Conservation (phyloP, 1,140 invertebrate species). For the Trichoplusia ni region DNA sequence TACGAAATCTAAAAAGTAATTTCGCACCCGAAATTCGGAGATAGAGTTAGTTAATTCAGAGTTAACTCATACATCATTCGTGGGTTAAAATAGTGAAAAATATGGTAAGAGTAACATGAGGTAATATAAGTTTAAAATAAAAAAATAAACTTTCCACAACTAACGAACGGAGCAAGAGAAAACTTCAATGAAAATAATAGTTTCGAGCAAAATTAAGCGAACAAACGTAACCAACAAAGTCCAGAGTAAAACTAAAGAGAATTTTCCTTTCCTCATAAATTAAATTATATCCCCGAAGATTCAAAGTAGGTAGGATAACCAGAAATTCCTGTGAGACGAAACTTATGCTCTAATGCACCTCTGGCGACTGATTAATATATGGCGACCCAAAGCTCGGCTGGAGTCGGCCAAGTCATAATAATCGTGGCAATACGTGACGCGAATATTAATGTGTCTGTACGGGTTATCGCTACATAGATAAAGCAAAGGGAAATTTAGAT, state of each 20-base stretch:
- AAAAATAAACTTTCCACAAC: too few species aligned
- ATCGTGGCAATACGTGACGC: constrained; percentile 14
- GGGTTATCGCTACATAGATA: constrained; percentile 24
- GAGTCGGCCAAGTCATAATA: constrained; percentile 8
- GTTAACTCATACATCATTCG: too few species aligned
- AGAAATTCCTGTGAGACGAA: constrained; percentile 10
- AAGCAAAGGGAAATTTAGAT: constrained; percentile 6
- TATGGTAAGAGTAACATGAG: too few species aligned
- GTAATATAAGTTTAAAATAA: too few species aligned
- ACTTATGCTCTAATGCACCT: constrained; percentile 11
- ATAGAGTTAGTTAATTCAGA: too few species aligned
- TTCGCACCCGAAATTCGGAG: too few species aligned
- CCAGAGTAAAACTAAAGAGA: background rate
- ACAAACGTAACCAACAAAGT: too few species aligned
- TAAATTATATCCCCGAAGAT: background rate
- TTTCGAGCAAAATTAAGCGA: too few species aligned
- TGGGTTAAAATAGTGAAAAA: too few species aligned
- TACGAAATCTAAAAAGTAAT: too few species aligned
- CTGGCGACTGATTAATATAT: constrained; percentile 9
- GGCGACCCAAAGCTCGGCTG: background rate
- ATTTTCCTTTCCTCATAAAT: background rate
- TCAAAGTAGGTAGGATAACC: background rate
- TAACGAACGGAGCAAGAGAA: too few species aligned
- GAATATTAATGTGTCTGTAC: constrained; percentile 23
- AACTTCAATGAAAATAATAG: too few species aligned